phyloP scores from a whole-genome alignment of 2,888 invertebrate species.

The Amblyjoppa proteus region DNA sequence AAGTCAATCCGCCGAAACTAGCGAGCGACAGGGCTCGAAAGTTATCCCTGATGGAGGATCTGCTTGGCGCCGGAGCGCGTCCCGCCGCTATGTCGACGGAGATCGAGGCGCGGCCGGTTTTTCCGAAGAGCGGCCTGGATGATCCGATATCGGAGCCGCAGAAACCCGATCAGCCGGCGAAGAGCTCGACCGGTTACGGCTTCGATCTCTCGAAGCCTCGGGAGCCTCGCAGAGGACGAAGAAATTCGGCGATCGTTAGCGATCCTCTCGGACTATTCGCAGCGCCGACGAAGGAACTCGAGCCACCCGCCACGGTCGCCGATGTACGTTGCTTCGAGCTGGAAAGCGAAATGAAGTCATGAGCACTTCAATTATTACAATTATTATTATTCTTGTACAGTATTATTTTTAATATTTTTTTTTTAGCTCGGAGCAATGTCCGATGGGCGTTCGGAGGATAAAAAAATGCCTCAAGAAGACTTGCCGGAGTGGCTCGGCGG shows the following conservation, averaged over 20 bases:
- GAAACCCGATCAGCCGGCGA: constrained; percentile 64
- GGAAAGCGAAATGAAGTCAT: background rate
- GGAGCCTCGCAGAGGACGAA: constrained; percentile 78
- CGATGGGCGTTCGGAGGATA: constrained; percentile 11
- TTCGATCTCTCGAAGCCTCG: constrained; percentile 70
- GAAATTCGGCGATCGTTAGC: constrained; percentile 73
- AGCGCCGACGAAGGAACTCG: constrained; percentile 34
- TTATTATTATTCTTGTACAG: background rate
- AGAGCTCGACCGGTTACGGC: constrained; percentile 67
- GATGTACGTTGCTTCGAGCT: constrained; percentile 50
- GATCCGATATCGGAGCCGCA: constrained; percentile 61
- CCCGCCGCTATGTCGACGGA: constrained; percentile 57
- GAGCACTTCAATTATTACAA: background rate
- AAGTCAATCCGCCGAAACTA: constrained; percentile 65
- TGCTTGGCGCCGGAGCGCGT: constrained; percentile 75
- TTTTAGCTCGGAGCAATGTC: constrained; percentile 39
- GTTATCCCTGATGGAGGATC: constrained; percentile 76
- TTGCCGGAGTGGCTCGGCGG: constrained; percentile 82
- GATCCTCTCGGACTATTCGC: constrained; percentile 80
- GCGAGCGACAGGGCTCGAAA: constrained; percentile 73
- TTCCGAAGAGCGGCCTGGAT: constrained; percentile 55
- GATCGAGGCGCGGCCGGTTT: constrained; percentile 51
- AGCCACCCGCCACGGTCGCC: constrained; percentile 12
- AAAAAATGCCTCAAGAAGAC: constrained; percentile 69
- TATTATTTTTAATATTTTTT: constrained; percentile 1